Evolutionary conservation across 2,113 vertebrate genomes (phyloP), one percentile per base, ranked within the genome.

Genomic region (Saguinus midas): DNA sequence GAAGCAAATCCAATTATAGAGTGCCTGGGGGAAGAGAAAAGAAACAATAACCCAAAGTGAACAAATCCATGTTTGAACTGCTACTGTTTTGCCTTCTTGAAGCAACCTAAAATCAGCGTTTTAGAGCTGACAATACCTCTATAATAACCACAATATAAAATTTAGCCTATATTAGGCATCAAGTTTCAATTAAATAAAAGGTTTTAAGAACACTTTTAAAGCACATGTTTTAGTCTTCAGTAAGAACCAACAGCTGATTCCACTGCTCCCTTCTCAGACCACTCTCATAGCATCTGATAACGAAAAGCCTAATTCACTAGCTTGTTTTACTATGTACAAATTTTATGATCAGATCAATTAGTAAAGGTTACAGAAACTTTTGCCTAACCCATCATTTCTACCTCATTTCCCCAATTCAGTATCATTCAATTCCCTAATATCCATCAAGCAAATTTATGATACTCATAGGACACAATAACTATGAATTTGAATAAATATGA

Each of bases 101-200:
- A 81, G 27, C 35, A 90, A 58, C 43, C 57, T 90, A 64, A 88
- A 57, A 61, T 85, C 35, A 68, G 61, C 90, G 12, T n/a, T 88
- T 58, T 68, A 68, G 58, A 76, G 37, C 16, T 95, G 92, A 97
- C 96, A 84, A 95, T 9, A 8, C 52, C 18, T 96, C 93, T 97
- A 92, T 82, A 97, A 92, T 84, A 97, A 95, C 80, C 90, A 98
- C 98, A 66, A 43, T 61, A 66, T 73, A 73, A 95, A 58, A 40
- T 64, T 48, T 29, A 92, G 40, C 8, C 64, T 76, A 37, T 37
- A 66, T 37, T 0, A 76, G 27, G 52, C 87, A 81, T 85, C 23
- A 23, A 57, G 25, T 78, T 96, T 79, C 72, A 73, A 79, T 78
- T 73, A 52, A 78, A 80, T 2, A 61, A 57, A 91, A 48, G 73